A percentile compares a stretch with the other conserved stretches of the same genome.
Conservation (phyloP, 2,797 vertebrate genomes). For the Philypnodon macrostomus region DNA sequence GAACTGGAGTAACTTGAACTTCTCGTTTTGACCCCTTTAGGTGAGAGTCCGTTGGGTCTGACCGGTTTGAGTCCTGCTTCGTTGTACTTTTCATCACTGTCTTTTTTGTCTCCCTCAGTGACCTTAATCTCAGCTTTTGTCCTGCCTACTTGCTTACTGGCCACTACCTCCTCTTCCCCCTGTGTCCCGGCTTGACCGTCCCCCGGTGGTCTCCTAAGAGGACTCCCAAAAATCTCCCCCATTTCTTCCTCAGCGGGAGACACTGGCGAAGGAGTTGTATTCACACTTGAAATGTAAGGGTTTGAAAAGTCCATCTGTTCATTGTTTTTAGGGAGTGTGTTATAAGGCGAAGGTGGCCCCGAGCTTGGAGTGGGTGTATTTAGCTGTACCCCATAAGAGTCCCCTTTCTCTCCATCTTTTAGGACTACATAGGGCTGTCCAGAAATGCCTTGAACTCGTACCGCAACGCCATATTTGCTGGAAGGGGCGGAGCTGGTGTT, state of each 20-base stretch:
- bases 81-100: constrained; percentile 55
- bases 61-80: constrained; percentile 78
- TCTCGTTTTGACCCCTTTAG: constrained; percentile 24
- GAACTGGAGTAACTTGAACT: constrained; percentile 24
- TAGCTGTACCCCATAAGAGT: constrained; percentile 91
- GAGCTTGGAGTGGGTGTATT: constrained; percentile 69
- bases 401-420: constrained; percentile 88
- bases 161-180: constrained; percentile 60
- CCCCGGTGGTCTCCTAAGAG: constrained; percentile 75
- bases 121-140: constrained; percentile 46
- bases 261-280: constrained; percentile 55
- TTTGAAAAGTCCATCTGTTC: constrained; percentile 33
- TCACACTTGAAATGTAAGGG: constrained; percentile 34
- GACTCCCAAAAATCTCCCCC: constrained; percentile 64
- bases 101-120: constrained; percentile 17
- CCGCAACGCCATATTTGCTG: constrained; percentile 87
- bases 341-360: constrained; percentile 52
- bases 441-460: constrained; percentile 91
- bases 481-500: constrained; percentile 33
- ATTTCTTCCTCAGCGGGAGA: constrained; percentile 72
- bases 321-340: constrained; percentile 46
- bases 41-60: constrained; percentile 37
- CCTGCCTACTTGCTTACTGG: constrained; percentile 23
- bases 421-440: constrained; percentile 95
- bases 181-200: constrained; percentile 79